Evolutionary conservation across 1,140 invertebrate species (phyloP).

Genomic region (Cyrtorhinus lividipennis): DNA sequence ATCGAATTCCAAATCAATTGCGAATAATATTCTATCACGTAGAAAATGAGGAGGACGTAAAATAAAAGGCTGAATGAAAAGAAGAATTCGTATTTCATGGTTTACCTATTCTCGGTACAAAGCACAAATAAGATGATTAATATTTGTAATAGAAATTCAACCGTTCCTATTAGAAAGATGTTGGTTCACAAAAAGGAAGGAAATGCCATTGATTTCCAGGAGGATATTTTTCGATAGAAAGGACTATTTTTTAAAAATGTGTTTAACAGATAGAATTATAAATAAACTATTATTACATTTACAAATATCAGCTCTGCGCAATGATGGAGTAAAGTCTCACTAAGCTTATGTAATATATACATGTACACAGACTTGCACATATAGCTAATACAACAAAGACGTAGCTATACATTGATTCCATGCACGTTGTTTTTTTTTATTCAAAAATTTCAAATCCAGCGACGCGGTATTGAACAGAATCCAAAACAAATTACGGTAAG

Average conservation of each 20-base stretch:
- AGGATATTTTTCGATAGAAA: not conserved
- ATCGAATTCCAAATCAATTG: not conserved
- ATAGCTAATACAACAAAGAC: not conserved
- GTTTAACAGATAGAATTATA: conserved; percentile 1
- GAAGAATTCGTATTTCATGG: not conserved
- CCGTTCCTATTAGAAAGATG: not conserved
- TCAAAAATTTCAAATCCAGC: not conserved
- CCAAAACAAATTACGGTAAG: not conserved
- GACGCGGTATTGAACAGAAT: no score
- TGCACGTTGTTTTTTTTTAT: no score
- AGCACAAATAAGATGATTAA: not conserved
- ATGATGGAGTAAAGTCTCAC: not conserved
- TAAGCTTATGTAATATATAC: not conserved
- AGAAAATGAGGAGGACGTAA: not conserved
- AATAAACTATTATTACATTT: conserved; percentile 4
- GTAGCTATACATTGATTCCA: not conserved
- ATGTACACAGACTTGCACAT: not conserved
- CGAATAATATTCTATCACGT: not conserved
- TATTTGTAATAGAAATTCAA: not conserved
- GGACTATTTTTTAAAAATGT: no score
- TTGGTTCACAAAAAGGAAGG: not conserved
- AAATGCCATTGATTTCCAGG: not conserved
- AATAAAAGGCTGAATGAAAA: conserved; percentile 1
- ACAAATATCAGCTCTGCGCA: conserved; percentile 7
- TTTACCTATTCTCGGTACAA: conserved; percentile 5